Evolutionary conservation across 2,888 invertebrate species (phyloP).

Genomic region (Orthonevra nobilis): DNA sequence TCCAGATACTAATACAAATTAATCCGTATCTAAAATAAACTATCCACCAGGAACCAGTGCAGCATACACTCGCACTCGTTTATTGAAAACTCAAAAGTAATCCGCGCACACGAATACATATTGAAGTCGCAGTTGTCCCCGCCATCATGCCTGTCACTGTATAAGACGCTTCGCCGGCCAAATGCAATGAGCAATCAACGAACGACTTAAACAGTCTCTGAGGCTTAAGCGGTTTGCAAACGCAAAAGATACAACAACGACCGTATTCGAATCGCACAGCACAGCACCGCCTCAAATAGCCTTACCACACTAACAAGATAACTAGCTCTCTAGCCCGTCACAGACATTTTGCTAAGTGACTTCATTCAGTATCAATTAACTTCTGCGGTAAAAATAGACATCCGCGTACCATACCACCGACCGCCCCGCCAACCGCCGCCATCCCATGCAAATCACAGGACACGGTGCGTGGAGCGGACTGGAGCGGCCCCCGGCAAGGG

Average conservation of each 20-base stretch:
- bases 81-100: slow-evolving; percentile 31
- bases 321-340: slow-evolving; percentile 71
- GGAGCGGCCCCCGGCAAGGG: slow-evolving; percentile 30
- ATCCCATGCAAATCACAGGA: slow-evolving; percentile 44
- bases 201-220: slow-evolving; percentile 57
- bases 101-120: too few relatives aligned
- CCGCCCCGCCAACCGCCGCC: neutral
- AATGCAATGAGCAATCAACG: slow-evolving; percentile 69
- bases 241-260: slow-evolving; percentile 29
- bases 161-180: slow-evolving; percentile 62
- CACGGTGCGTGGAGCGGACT: slow-evolving; percentile 10
- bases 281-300: slow-evolving; percentile 36
- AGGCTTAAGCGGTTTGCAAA: slow-evolving; percentile 59
- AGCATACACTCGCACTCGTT: neutral
- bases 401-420: slow-evolving; percentile 5
- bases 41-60: too few relatives aligned
- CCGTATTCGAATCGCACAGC: slow-evolving; percentile 36
- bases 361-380: slow-evolving; percentile 79
- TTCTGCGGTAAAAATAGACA: slow-evolving; percentile 72
- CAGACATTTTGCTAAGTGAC: slow-evolving; percentile 76
- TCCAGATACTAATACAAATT: too few relatives aligned
- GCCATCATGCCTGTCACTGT: slow-evolving; percentile 39
- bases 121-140: slow-evolving; percentile 25
- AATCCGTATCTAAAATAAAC: slow-evolving; percentile 44
- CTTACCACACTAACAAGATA: slow-evolving; percentile 42